These are phyloP conservation scores for Collichthys lucidus DNA, from an alignment of 2,113 vertebrate species.

Conservation along the genomic window DNA sequence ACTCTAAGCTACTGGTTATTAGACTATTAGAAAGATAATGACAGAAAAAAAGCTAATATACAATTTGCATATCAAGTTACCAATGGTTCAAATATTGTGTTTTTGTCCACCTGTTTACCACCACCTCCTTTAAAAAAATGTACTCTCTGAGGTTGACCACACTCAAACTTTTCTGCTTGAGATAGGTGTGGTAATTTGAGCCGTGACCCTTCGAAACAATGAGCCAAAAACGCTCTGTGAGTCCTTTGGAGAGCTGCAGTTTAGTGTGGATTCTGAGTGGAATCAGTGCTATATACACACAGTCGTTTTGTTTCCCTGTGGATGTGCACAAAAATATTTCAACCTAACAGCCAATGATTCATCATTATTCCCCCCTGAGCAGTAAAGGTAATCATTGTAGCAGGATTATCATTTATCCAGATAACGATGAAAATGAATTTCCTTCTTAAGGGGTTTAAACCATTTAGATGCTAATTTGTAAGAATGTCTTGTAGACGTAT, in stretches of 20 bases:
- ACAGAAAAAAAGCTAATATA: background rate
- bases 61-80: too few species aligned
- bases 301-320: background rate
- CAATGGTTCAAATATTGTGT: too few species aligned
- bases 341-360: background rate
- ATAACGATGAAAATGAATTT: background rate
- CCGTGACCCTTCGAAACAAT: background rate
- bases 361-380: background rate
- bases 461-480: background rate
- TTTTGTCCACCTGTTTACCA: too few species aligned
- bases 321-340: background rate
- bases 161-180: too few species aligned
- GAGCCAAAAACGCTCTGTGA: background rate
- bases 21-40: background rate
- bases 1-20: background rate
- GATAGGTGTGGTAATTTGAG: background rate
- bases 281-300: background rate
- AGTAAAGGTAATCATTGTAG: background rate
- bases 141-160: too few species aligned
- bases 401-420: background rate
- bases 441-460: constrained; percentile 1
- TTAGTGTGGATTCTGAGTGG: background rate
- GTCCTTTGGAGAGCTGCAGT: background rate
- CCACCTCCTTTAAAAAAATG: too few species aligned
- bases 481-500: background rate